A percentile compares a stretch with the other conserved stretches of the same genome.
These are phyloP conservation scores for Acomys russatus DNA, from an alignment of 2,797 vertebrate species.

Conservation along the genomic window DNA sequence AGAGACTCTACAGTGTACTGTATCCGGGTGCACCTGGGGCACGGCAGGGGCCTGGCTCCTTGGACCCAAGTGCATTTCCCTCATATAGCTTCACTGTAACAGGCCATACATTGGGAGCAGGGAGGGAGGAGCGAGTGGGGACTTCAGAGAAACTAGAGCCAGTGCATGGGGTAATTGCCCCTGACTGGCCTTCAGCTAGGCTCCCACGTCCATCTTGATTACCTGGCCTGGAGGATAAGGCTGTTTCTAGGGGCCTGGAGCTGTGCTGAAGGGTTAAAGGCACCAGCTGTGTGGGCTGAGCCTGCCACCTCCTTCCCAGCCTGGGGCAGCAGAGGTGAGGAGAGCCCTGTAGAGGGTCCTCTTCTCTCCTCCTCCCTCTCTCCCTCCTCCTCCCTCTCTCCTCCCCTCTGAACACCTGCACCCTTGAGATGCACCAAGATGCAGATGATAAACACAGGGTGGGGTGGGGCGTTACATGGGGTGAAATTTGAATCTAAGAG, in stretches of 20 bases:
- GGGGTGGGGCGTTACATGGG: neutral
- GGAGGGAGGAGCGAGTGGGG: neutral
- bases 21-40: neutral
- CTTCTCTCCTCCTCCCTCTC: neutral
- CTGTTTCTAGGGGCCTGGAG: neutral
- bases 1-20: neutral
- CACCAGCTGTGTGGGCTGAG: neutral
- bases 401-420: neutral
- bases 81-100: rapidly evolving
- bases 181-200: neutral
- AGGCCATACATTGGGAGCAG: neutral
- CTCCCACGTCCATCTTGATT: neutral
- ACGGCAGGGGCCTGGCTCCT: rapidly evolving
- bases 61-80: rapidly evolving
- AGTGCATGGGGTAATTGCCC: neutral
- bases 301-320: neutral
- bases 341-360: neutral
- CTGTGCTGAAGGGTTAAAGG: neutral
- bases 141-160: neutral
- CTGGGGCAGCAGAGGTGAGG: neutral
- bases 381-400: neutral
- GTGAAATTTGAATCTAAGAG: slow-evolving; percentile 55
- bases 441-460: slow-evolving; percentile 37
- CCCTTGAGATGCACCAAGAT: neutral
- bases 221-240: neutral